These are phyloP conservation scores for Vidua chalybeata DNA, from an alignment of 2,113 vertebrate genomes.

Conservation along the genomic window DNA sequence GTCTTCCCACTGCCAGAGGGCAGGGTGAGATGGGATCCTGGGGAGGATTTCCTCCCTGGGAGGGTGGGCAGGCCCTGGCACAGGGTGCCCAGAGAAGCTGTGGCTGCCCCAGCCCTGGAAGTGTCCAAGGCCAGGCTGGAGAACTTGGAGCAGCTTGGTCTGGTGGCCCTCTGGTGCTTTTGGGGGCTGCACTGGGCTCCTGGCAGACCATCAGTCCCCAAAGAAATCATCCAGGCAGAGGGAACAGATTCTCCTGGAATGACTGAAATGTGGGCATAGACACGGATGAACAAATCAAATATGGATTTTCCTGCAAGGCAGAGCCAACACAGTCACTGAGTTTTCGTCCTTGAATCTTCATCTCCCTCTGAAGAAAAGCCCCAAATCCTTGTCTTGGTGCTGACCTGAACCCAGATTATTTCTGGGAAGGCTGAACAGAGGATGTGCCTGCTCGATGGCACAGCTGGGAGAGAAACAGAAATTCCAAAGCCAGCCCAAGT, in stretches of 20 bases:
- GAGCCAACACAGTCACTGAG: accelerated
- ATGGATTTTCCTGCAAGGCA: not conserved
- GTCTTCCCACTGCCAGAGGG: not conserved
- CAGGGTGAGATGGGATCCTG: not conserved
- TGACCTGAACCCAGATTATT: not conserved
- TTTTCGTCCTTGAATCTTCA: not conserved
- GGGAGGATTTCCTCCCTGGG: not conserved
- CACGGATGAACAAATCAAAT: not conserved
- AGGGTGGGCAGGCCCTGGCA: not conserved
- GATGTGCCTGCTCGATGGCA: not conserved
- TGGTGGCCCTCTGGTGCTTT: not conserved
- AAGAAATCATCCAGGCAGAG: not conserved
- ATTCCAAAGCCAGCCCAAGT: not conserved
- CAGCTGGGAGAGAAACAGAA: not conserved
- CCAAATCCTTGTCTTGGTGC: not conserved
- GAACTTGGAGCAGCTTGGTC: not conserved
- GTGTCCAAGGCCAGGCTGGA: not conserved
- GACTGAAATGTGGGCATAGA: not conserved
- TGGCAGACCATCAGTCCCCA: not conserved
- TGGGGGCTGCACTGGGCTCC: not conserved
- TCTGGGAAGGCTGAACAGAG: not conserved
- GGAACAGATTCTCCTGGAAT: not conserved
- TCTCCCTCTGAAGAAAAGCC: not conserved
- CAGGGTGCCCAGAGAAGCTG: not conserved
- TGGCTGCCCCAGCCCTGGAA: not conserved